Evolutionary conservation across 1,140 invertebrate species (phyloP), one percentile per base, ranked within the genome.

Genomic region (Drosophila pallidifrons): DNA sequence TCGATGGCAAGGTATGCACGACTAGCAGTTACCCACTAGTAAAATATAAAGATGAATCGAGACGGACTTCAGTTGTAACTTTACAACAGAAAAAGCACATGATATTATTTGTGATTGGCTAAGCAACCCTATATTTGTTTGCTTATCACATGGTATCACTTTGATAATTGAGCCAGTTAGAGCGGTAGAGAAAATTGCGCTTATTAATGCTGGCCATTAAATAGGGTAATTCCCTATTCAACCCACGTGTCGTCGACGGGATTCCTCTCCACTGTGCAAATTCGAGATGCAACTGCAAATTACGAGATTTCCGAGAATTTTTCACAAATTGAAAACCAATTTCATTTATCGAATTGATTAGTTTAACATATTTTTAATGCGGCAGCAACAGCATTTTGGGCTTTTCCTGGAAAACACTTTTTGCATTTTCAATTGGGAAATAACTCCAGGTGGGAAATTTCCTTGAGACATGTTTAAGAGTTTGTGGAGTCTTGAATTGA

Each of bases 161-260:
- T 41, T 43, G 58, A 58, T 58, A 58, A 67, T 67, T 67, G 43
- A 25, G 30, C 58, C 8, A 28, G 16, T 46, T 47, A 15, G 20
- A 25, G 13, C 25, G 20, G 8, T 15, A 13, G 38, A 35, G 41
- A 41, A 35, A 59, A 59, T 59, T 52, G 38, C 35, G 30, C 16
- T 38, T 46, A 46, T 45, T 60, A 38, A 49, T 46, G 32, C 32
- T 59, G 30, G 1, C 49, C 1, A 57, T 69, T 55, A 41, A 38
- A 28, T 30, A 20, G 71, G 71, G 71, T 46, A 41, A 43, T 74
- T 61, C 71, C 71, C 65, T 61, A 13, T 25, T 8, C 49, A 64
- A 63, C 11, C 13, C 71, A 74, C 71, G 71, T 74, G 71, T 16
- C 20, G 10, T 1, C 6, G 3, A 10, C 59, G 55, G 20, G 38